phyloP scores from a whole-genome alignment of 2,113 vertebrate genomes.

The Macaca nemestrina region DNA sequence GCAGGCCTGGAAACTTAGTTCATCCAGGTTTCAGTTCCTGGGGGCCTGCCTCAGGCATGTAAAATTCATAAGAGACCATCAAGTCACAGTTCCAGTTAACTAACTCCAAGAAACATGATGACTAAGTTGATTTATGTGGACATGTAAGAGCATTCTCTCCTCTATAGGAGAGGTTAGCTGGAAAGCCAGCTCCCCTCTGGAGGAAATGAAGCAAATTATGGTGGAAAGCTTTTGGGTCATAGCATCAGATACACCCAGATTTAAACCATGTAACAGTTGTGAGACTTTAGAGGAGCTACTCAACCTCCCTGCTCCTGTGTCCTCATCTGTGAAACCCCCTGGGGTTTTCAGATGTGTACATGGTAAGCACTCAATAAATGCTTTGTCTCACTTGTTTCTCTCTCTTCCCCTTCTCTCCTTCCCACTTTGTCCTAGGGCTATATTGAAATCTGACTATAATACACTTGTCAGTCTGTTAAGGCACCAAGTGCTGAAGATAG shows the following conservation, averaged over 20 bases:
- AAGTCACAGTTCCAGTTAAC: neutral
- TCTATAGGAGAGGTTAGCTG: neutral
- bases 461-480: neutral
- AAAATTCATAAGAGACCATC: conserved; percentile 30
- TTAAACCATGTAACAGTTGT: conserved; percentile 3
- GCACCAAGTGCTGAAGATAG: neutral
- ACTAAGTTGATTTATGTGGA: conserved; percentile 17
- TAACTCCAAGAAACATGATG: conserved; percentile 9
- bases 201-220: neutral
- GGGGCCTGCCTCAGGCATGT: neutral
- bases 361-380: neutral
- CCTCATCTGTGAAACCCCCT: neutral
- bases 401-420: neutral
- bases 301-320: neutral
- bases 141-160: neutral
- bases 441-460: neutral
- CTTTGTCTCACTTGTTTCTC: neutral
- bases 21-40: neutral
- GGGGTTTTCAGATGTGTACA: neutral
- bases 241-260: neutral
- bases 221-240: neutral
- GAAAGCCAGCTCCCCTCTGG: neutral
- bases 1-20: conserved; percentile 25
- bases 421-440: neutral
- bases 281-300: neutral